These are phyloP conservation scores for Grapholita molesta DNA, from an alignment of 1,140 invertebrate species.

Conservation along the genomic window DNA sequence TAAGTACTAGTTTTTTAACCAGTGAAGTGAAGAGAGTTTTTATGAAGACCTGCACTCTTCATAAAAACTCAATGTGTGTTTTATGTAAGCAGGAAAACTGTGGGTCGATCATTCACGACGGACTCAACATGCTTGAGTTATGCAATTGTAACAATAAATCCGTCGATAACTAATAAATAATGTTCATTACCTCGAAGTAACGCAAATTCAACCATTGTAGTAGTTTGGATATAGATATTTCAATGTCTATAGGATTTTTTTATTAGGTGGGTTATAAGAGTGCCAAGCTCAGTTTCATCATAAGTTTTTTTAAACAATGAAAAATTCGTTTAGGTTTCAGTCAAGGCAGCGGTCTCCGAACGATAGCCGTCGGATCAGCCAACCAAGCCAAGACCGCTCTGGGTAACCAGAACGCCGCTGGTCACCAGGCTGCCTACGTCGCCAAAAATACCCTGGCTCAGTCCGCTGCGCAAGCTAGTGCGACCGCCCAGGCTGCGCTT, in stretches of 20 bases:
- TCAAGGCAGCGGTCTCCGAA: constrained; percentile 68
- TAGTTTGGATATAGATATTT: no score
- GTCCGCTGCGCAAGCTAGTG: constrained; percentile 82
- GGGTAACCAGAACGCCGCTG: constrained; percentile 82
- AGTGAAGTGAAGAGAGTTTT: background rate
- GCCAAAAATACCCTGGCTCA: constrained; percentile 86
- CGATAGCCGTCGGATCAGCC: constrained; percentile 81
- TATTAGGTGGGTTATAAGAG: background rate
- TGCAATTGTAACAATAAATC: background rate
- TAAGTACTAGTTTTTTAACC: background rate
- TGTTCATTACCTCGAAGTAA: background rate
- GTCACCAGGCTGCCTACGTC: constrained; percentile 83
- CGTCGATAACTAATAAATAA: background rate
- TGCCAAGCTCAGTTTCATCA: background rate
- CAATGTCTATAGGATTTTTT: no score
- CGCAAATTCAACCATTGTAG: no score
- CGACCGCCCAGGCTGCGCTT: constrained; percentile 83
- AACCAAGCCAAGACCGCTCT: constrained; percentile 84
- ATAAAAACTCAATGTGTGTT: background rate
- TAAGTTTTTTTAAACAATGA: background rate
- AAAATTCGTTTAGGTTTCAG: constrained; percentile 42
- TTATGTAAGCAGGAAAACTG: background rate
- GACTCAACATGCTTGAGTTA: background rate
- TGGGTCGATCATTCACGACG: background rate
- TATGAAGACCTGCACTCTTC: no score